These are phyloP conservation scores for Oscheius myriophilus DNA, from an alignment of 2,888 invertebrate species.

Conservation along the genomic window DNA sequence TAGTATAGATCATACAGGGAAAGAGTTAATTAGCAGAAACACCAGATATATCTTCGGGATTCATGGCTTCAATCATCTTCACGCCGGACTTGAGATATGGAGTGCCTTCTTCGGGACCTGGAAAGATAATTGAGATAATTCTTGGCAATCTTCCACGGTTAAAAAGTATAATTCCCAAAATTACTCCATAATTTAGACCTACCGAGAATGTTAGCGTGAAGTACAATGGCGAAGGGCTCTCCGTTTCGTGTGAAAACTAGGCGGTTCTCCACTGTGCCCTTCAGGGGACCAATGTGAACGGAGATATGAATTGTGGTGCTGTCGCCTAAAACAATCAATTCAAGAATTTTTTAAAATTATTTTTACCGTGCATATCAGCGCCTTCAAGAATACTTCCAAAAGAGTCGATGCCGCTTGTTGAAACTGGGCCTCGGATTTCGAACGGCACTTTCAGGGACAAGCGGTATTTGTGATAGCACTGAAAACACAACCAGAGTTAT, in stretches of 20 bases:
- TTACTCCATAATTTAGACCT: neutral
- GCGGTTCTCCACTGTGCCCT: slow-evolving; percentile 16
- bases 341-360: neutral
- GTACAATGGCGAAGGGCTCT: neutral
- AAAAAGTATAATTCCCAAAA: neutral
- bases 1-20: too few relatives aligned
- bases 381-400: slow-evolving; percentile 10
- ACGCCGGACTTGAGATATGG: slow-evolving; percentile 28
- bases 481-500: slow-evolving; percentile 7
- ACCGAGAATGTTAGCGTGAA: slow-evolving; percentile 29
- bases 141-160: neutral
- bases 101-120: slow-evolving; percentile 27
- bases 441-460: slow-evolving; percentile 14
- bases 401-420: slow-evolving; percentile 8
- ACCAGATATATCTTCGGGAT: too few relatives aligned
- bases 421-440: slow-evolving; percentile 8
- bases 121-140: neutral
- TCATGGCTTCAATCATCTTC: slow-evolving; percentile 19
- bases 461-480: slow-evolving; percentile 24
- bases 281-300: slow-evolving; percentile 11
- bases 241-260: slow-evolving; percentile 8
- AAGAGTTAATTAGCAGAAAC: too few relatives aligned
- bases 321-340: neutral
- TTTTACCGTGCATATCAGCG: neutral
- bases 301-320: neutral